Evolutionary conservation across 2,113 vertebrate genomes (phyloP), one percentile per base, ranked within the genome.

Genomic region (Mola mola): DNA sequence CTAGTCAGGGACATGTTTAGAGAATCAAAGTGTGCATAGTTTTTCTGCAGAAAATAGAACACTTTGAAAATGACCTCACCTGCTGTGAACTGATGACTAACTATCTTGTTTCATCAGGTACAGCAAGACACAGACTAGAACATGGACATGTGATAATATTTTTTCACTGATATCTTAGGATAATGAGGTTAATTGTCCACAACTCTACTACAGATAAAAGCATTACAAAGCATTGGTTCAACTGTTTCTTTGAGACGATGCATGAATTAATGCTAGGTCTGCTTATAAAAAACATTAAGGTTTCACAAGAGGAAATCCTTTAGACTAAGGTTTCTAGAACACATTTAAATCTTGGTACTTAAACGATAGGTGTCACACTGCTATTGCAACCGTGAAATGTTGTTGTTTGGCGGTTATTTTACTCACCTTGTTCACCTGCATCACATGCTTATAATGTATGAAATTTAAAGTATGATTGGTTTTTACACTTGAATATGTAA

Each of bases 1-100:
- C n/a, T n/a, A n/a, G 26, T 40, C 11, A 20, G 38, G 21, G 56
- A 43, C n/a, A 57, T 57, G 43, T 71, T 85, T 61, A 43, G 29
- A 72, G 16, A 63, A 64, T 50, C 15, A 66, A 61, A 72, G 63
- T 33, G 28, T 24, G 43, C 26, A 58, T 64, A 1, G 7, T 29
- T 47, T 55, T 65, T 40, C 15, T 37, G 4, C 17, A 33, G n/a
- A 56, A 66, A 60, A 15, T 10, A 22, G n/a, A 50, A 34, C 22
- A 40, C 38, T 51, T 50, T 53, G 29, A 59, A 34, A 70, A 61
- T 51, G 0, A 55, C 33, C 4, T 47, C 12, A 64, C 44, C 10
- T 46, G 1, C 25, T 1, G 10, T 16, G 17, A 42, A 26, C 15
- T 25, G 21, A 51, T 15, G 12, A 24, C 5, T 47, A 42, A 41